Conservation (phyloP, 2,797 vertebrate species). For the Caiman crocodilus region DNA sequence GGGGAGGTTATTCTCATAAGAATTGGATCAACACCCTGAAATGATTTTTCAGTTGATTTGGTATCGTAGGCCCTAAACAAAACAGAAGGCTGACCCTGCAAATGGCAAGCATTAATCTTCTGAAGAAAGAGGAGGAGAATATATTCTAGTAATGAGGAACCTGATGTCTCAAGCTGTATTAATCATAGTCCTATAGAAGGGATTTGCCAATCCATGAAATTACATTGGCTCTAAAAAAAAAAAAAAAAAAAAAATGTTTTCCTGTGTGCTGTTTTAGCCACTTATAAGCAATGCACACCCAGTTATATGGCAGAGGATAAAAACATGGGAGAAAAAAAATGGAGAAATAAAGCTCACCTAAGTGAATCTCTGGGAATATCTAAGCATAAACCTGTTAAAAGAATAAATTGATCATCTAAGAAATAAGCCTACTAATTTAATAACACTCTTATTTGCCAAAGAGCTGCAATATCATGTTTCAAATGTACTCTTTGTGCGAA, state of each 20-base stretch:
- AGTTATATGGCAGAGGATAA: not conserved
- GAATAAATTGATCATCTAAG: not conserved
- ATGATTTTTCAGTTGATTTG: not conserved
- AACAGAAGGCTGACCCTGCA: not conserved
- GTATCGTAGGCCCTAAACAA: not conserved
- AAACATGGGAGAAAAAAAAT: not conserved
- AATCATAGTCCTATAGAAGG: not conserved
- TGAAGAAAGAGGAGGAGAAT: not conserved
- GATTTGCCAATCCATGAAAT: not conserved
- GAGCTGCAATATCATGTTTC: not conserved
- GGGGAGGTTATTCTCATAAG: not conserved
- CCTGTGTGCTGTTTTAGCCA: not conserved
- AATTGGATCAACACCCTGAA: not conserved
- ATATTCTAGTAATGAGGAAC: not conserved
- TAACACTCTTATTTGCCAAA: not conserved
- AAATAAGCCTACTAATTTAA: not conserved
- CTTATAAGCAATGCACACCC: not conserved
- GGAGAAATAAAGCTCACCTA: not conserved
- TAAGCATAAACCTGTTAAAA: constrained; percentile 15
- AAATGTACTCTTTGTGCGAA: not conserved
- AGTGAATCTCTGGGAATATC: not conserved
- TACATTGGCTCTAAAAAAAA: not conserved
- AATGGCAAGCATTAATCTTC: not conserved
- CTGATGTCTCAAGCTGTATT: not conserved
- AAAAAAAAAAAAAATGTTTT: not conserved